Base-by-base conservation (phyloP, 35 echinoderm and acorn worm genomes). In the Ptychodera flava region DNA sequence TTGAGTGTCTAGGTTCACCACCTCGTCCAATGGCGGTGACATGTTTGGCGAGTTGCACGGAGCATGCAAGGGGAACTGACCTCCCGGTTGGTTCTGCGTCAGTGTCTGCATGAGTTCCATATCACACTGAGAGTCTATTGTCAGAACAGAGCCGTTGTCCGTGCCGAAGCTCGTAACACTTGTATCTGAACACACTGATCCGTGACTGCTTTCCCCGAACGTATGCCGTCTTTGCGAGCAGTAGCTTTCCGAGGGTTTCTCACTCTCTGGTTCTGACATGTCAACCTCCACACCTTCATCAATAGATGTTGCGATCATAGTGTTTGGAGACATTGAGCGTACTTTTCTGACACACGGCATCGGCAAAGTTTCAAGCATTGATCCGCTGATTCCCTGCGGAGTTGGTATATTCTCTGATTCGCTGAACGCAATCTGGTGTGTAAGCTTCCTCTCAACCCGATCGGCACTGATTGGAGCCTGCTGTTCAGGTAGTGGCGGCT, bases 101-200 rank as follows among this genome's bases (percentile, higher is more conserved):
- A 94, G 94, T 81, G 88, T 99, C 81, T 99, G 96, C 1, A 93
- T 85, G 33, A 94, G 91, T 78, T 99, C 96, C 96, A 99, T 99
- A 53, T 99, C 45, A 64, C 45, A 64, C 45, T 64, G 45, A 12
- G 45, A 64, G 45, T 64, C 45, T 64, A 64, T 64, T 6, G 45
- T 64, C 22, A 64, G 22, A 12, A 64, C 45, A 64, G 45, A 64
- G 45, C 45, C 22, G 22, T 64, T 64, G 22, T 64, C 45, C 45
- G 45, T 64, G 22, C 45, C 22, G 45, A 64, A 64, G 45, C 45
- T 64, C 22, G 45, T 22, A 12, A 22, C 22, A 64, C 45, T 64
- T 64, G 45, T 64, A 22, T 6, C 22, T 22, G 45, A 64, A 64
- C 45, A 64, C 22, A 64, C 45, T 12, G 45, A 64, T 64, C 45